phyloP scores from a whole-genome alignment of 1,140 invertebrate species.

The Heterodera schachtii region DNA sequence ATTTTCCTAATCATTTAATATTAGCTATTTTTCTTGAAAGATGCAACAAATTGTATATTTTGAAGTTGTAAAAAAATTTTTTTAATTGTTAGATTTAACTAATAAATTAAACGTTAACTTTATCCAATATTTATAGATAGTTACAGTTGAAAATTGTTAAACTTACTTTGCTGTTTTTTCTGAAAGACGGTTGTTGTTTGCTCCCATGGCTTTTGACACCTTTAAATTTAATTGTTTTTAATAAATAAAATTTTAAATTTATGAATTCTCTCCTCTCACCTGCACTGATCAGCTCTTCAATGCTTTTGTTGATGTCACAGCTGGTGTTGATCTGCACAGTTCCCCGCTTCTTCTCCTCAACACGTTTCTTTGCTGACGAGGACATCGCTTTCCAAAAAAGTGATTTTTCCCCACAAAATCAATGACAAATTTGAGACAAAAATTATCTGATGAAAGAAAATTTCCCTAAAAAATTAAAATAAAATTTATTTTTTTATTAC shows the following conservation, averaged over 20 bases:
- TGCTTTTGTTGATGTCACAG: slow-evolving; percentile 19
- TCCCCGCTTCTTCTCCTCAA: slow-evolving; percentile 16
- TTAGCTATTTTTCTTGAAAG: no score
- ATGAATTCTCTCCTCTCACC: no score
- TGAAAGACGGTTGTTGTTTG: slow-evolving; percentile 14
- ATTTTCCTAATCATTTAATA: no score
- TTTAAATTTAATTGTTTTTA: not conserved
- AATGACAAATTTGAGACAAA: not conserved
- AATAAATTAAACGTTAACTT: no score
- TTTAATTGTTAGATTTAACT: no score
- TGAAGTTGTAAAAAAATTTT: no score
- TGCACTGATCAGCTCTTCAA: slow-evolving; percentile 26
- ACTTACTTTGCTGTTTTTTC: not conserved
- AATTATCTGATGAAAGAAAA: slow-evolving; percentile 13
- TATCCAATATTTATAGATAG: no score
- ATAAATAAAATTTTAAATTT: not conserved
- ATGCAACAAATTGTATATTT: no score
- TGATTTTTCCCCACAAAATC: not conserved
- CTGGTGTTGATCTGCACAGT: slow-evolving; percentile 31
- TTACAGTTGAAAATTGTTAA: no score
- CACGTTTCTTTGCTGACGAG: slow-evolving; percentile 28
- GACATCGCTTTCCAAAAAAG: not conserved
- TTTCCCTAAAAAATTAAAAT: not conserved
- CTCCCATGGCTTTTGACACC: slow-evolving; percentile 16
- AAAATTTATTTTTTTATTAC: no score